These are phyloP conservation scores for Griposia aprilina DNA, from an alignment of 2,888 invertebrate genomes.

Conservation along the genomic window DNA sequence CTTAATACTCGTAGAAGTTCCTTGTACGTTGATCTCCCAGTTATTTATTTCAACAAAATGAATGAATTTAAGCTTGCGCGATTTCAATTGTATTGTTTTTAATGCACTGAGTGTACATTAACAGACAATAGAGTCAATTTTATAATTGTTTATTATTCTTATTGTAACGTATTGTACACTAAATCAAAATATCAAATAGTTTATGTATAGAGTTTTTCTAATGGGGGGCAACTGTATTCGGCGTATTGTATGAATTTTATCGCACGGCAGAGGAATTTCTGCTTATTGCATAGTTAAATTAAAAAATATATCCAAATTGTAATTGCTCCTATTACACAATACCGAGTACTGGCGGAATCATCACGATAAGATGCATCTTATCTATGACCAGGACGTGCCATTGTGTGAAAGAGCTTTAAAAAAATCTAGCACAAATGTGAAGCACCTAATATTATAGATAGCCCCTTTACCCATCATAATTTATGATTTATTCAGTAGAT, in stretches of 20 bases:
- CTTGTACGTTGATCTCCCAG: not conserved
- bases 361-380: not conserved
- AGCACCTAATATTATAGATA: constrained; percentile 53
- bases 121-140: constrained; percentile 68
- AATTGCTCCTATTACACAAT: constrained; percentile 26
- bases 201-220: constrained; percentile 54
- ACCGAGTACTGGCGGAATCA: not conserved
- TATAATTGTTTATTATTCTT: constrained; percentile 66
- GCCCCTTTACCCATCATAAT: constrained; percentile 50
- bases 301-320: constrained; percentile 52
- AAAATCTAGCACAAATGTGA: constrained; percentile 64
- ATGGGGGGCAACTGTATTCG: constrained; percentile 51
- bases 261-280: constrained; percentile 48
- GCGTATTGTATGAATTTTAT: constrained; percentile 51
- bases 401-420: constrained; percentile 32
- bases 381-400: not conserved
- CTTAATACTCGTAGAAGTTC: not conserved
- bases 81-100: not conserved
- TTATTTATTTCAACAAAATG: constrained; percentile 27
- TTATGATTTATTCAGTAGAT: constrained; percentile 15
- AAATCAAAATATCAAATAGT: constrained; percentile 62
- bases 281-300: constrained; percentile 48
- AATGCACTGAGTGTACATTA: constrained; percentile 65
- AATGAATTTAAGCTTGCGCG: not conserved
- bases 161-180: constrained; percentile 58